Evolutionary conservation across 2,113 vertebrate species (phyloP).

Genomic region (Xyrauchen texanus): DNA sequence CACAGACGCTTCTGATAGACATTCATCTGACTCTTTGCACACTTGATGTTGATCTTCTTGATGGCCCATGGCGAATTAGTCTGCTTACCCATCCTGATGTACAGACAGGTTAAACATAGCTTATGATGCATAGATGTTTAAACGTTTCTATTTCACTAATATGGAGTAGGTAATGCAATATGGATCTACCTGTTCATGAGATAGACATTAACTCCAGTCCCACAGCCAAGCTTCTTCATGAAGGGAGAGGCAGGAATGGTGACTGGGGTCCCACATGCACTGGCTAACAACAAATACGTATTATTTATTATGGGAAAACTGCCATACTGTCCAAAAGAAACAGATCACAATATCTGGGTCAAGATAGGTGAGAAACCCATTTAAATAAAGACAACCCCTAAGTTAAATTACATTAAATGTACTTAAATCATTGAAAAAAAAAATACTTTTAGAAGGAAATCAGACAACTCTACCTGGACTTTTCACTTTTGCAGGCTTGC

Average conservation of each 20-base stretch:
- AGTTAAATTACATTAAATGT: too few species aligned
- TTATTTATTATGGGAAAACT: constrained; percentile 48
- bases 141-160: too few species aligned
- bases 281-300: constrained; percentile 22
- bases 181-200: constrained; percentile 84
- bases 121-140: background rate
- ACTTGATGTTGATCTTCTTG: constrained; percentile 86
- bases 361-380: too few species aligned
- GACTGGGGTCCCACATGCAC: constrained; percentile 69
- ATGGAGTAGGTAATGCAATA: background rate
- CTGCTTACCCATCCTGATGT: constrained; percentile 64
- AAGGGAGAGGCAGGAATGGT: constrained; percentile 91
- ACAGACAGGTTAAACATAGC: background rate
- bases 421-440: too few species aligned
- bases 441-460: too few species aligned
- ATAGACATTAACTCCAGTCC: constrained; percentile 91
- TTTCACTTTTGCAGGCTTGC: constrained; percentile 50
- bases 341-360: too few species aligned
- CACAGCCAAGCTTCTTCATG: constrained; percentile 92
- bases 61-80: constrained; percentile 89
- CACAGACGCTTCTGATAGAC: constrained; percentile 83
- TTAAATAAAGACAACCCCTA: too few species aligned
- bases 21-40: constrained; percentile 67
- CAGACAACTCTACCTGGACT: constrained; percentile 43
- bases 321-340: too few species aligned